Conservation (phyloP, 2,888 invertebrate genomes). For the Napeogenes sylphis region DNA sequence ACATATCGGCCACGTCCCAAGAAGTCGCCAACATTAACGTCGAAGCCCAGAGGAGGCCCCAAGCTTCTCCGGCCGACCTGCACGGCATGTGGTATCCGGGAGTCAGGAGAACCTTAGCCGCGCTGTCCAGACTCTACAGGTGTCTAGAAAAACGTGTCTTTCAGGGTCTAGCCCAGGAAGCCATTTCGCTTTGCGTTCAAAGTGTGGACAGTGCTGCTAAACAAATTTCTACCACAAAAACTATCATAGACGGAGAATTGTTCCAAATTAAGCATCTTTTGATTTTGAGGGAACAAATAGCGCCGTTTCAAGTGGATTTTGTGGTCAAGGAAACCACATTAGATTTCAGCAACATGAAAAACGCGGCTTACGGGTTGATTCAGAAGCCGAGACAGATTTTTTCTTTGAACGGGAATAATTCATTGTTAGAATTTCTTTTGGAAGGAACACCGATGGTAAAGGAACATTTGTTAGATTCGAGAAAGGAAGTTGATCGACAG, state of each 20-base stretch:
- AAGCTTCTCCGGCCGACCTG: conserved; percentile 93
- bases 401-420: conserved; percentile 91
- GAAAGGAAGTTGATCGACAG: conserved; percentile 96
- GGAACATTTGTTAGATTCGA: conserved; percentile 94
- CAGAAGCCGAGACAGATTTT: conserved; percentile 92
- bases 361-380: conserved; percentile 86
- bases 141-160: conserved; percentile 97
- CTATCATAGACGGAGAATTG: conserved; percentile 94
- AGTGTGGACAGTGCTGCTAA: conserved; percentile 90
- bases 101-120: conserved; percentile 94
- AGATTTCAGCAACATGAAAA: conserved; percentile 95
- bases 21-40: conserved; percentile 83
- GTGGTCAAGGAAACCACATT: conserved; percentile 94
- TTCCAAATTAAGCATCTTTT: conserved; percentile 98
- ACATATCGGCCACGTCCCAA: conserved; percentile 81
- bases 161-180: conserved; percentile 97
- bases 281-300: conserved; percentile 97
- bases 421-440: conserved; percentile 92
- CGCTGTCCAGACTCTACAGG: conserved; percentile 88
- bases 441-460: conserved; percentile 96
- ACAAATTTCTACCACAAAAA: conserved; percentile 86
- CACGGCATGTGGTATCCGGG: conserved; percentile 99
- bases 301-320: conserved; percentile 97
- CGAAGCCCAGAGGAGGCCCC: conserved; percentile 56
- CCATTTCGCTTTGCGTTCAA: conserved; percentile 92